A percentile compares a stretch with the other conserved stretches of the same genome.
phyloP scores from a whole-genome alignment of 2,113 vertebrate genomes.

The Sprattus sprattus region DNA sequence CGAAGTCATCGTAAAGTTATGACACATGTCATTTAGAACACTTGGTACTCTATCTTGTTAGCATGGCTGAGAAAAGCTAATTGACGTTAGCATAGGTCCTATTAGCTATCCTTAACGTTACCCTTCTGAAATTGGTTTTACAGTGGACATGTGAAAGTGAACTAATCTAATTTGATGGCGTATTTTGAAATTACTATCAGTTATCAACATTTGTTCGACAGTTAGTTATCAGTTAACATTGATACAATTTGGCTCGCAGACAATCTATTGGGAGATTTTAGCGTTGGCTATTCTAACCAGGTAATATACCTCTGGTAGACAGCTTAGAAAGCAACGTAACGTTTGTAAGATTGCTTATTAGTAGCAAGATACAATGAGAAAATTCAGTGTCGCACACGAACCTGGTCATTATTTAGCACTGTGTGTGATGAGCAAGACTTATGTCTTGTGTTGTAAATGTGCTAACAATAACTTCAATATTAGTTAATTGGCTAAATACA shows the following conservation, averaged over 20 bases:
- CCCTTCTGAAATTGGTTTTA: neutral
- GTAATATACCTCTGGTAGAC: neutral
- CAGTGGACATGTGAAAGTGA: neutral
- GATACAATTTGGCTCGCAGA: neutral
- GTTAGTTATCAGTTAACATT: neutral
- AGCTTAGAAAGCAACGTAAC: too few species aligned
- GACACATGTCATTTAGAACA: neutral
- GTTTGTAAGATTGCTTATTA: too few species aligned
- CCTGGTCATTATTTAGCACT: too few species aligned
- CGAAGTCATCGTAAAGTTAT: neutral
- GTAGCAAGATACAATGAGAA: too few species aligned
- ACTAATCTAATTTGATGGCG: neutral
- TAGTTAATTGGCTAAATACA: neutral
- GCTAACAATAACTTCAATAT: neutral
- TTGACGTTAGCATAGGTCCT: neutral
- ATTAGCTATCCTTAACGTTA: neutral
- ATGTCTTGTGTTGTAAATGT: neutral
- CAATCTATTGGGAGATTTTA: too few species aligned
- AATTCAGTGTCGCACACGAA: too few species aligned
- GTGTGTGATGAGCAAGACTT: neutral
- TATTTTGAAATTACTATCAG: neutral
- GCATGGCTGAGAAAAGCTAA: neutral
- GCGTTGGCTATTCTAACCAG: neutral
- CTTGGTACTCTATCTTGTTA: neutral
- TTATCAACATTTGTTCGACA: neutral